Evolutionary conservation across 2,888 invertebrate genomes (phyloP).

Genomic region (Tiliacea aurago): DNA sequence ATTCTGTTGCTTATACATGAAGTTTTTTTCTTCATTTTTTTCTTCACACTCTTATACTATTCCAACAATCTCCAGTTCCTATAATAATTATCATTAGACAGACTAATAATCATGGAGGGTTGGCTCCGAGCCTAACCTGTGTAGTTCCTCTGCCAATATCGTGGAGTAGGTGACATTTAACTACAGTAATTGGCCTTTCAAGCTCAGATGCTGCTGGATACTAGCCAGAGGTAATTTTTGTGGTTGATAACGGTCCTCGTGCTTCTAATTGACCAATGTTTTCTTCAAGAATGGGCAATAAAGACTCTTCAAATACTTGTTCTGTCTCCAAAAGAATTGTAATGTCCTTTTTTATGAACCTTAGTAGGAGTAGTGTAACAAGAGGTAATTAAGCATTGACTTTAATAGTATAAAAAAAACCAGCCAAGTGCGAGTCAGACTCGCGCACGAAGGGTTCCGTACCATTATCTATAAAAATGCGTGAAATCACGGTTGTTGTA

Average conservation of each 20-base stretch:
- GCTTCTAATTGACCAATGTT: conserved; percentile 51
- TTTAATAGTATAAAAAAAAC: neutral
- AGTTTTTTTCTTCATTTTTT: neutral
- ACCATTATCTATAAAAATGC: too few species aligned
- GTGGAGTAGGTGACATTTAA: conserved; percentile 71
- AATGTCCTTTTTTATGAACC: conserved; percentile 1
- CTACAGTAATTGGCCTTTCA: conserved; percentile 73
- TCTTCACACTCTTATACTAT: neutral
- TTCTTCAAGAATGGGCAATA: conserved; percentile 44
- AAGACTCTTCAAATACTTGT: conserved; percentile 18
- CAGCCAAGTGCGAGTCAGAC: too few species aligned
- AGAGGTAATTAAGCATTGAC: neutral
- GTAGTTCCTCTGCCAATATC: conserved; percentile 73
- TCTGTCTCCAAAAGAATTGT: neutral
- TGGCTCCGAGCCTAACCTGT: conserved; percentile 77
- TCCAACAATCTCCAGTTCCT: conserved; percentile 11
- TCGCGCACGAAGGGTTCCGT: too few species aligned
- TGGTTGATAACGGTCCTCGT: conserved; percentile 53
- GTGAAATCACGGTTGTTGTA: too few species aligned
- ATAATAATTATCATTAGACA: conserved; percentile 52
- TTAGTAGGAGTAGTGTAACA: neutral
- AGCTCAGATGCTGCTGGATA: conserved; percentile 72
- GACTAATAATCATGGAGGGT: conserved; percentile 65
- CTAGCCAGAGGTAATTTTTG: conserved; percentile 70
- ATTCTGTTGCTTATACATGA: neutral